Evolutionary conservation across 2,113 vertebrate genomes (phyloP), one percentile per base, ranked within the genome.

Genomic region (Candoia aspera): DNA sequence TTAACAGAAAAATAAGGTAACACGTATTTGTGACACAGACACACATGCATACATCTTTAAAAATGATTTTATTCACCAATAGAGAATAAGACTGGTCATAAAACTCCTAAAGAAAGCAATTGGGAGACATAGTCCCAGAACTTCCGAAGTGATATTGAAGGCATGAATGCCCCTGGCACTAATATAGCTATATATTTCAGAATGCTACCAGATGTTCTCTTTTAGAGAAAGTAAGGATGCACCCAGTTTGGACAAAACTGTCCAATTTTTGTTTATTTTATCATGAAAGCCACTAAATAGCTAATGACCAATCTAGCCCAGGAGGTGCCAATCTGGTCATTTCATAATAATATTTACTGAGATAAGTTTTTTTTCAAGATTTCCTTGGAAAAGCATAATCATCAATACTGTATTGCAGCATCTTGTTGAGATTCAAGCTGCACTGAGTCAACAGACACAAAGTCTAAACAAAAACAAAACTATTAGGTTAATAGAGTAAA

Each of bases 1-100:
- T 90, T 91, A 90, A 86, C n/a, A 91, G 84, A 23, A 92, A 93
- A 88, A n/a, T 88, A 24, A 84, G 49, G 10, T 24, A 46, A 89
- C 49, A 93, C 15, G 29, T 62, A 19, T 92, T 92, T 86, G 19
- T 4, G 15, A 37, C 19, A 79, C 17, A 42, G 8, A 49, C 49
- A 49, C 49, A 49, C 49, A 49, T 95, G 91, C 62, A 84, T 13
- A n/a, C 79, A 26, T 6, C 92, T 62, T 83, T 46, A 88, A 91
- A 86, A 90, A 24, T 73, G 62, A 49, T 88, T 93, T 93, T 62
- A 55, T 2, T 23, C 8, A 92, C 49, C 59, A 57, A 26, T 8
- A 19, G n/a, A 73, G 2, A 79, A 79, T 79, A 79, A 79, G 33
- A 21, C 17, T 42, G 33, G 8, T 1, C 73, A 33, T 29, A n/a